Conservation (phyloP, 1,140 invertebrate species). For the Scylla paramamosain region DNA sequence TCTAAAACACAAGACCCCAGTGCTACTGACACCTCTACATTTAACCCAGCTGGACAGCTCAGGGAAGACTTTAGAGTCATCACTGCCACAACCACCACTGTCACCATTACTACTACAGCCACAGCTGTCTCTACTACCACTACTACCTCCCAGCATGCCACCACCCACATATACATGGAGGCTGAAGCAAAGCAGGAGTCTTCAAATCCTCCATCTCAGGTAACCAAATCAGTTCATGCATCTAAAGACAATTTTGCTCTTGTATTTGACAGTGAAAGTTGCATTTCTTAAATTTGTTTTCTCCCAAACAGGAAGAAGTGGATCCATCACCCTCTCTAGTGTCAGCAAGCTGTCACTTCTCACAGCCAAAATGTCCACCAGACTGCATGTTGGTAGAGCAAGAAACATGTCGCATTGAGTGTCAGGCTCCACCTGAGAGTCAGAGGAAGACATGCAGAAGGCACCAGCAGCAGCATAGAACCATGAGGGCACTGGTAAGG, state of each 20-base stretch:
- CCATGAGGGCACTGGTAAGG: neutral
- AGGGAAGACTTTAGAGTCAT: neutral
- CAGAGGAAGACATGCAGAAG: neutral
- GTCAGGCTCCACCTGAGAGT: neutral
- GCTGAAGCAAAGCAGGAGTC: neutral
- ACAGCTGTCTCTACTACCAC: neutral
- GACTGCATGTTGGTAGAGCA: neutral
- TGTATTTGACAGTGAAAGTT: no score
- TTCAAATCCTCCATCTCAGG: neutral
- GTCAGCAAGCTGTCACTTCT: neutral
- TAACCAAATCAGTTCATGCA: neutral
- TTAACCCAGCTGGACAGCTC: no score
- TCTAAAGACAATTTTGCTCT: no score
- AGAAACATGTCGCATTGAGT: neutral
- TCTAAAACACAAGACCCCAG: neutral
- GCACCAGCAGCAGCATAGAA: neutral
- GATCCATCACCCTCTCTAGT: neutral
- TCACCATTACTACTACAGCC: neutral
- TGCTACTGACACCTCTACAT: neutral
- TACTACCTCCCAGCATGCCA: neutral
- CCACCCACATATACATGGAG: neutral
- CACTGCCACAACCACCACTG: constrained; percentile 1
- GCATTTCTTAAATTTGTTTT: neutral
- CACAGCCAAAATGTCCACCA: neutral
- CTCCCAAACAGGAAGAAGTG: neutral